A percentile compares a stretch with the other conserved stretches of the same genome.
phyloP scores from a whole-genome alignment of 2,113 vertebrate genomes.

The Myiozetetes cayanensis region DNA sequence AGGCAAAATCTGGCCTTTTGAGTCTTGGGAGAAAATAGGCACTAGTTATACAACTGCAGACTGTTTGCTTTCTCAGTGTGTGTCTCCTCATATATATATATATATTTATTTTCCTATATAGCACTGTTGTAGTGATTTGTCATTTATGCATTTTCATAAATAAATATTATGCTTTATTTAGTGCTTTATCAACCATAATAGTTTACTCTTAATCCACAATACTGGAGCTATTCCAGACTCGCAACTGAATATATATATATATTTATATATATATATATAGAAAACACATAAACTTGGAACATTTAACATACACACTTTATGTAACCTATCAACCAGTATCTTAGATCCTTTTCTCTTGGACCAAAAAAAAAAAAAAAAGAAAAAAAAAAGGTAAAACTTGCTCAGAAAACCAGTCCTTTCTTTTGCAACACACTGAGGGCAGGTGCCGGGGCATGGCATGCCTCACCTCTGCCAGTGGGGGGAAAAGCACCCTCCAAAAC shows the following conservation, averaged over 20 bases:
- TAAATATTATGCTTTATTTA: conserved; percentile 74
- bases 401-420: conserved; percentile 10
- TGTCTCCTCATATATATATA: not conserved
- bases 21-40: not conserved
- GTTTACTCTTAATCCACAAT: conserved; percentile 69
- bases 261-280: not conserved
- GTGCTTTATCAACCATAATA: conserved; percentile 68
- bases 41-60: not conserved
- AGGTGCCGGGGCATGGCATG: not conserved
- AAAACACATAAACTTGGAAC: conserved; percentile 55
- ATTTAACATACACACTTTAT: conserved; percentile 54
- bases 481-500: not conserved
- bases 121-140: conserved; percentile 24
- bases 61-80: not conserved
- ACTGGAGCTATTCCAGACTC: conserved; percentile 68
- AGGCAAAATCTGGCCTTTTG: not conserved
- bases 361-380: not conserved
- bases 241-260: conserved; percentile 62
- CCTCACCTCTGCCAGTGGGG: fast-evolving
- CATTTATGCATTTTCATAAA: conserved; percentile 70
- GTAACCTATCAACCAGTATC: conserved; percentile 44
- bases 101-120: not conserved
- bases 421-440: not conserved
- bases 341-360: conserved; percentile 18
- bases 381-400: not conserved